Percentiles rank a stretch among this genome's conserved stretches.
These are phyloP conservation scores for Clinocottus analis DNA, from an alignment of 2,113 vertebrate genomes.

Conservation along the genomic window DNA sequence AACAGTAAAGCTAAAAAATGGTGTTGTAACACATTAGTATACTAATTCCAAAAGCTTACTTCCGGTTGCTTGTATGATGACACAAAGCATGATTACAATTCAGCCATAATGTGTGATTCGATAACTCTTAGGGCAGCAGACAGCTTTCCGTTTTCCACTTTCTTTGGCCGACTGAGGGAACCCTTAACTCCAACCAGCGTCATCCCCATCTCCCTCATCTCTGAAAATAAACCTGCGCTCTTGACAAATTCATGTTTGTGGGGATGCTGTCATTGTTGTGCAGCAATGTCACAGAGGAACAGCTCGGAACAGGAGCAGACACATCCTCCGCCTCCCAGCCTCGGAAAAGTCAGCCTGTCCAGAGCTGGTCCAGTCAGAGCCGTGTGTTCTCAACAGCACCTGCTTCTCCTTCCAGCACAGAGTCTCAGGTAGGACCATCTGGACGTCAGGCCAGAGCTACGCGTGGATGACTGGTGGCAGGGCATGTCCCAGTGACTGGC, in stretches of 20 bases:
- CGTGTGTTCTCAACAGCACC: conserved; percentile 91
- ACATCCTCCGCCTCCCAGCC: conserved; percentile 85
- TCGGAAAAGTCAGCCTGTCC: conserved; percentile 82
- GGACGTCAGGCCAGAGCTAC: neutral
- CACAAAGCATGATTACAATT: neutral
- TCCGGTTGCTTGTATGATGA: neutral
- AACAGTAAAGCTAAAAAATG: neutral
- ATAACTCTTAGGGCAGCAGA: neutral
- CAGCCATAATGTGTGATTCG: neutral
- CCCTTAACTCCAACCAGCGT: neutral
- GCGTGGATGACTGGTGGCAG: neutral
- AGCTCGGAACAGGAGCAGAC: conserved; percentile 87
- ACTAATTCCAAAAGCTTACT: neutral
- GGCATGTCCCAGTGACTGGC: neutral
- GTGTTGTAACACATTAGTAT: neutral
- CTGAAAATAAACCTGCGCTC: neutral
- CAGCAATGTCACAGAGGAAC: conserved; percentile 87
- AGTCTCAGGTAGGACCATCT: conserved; percentile 86
- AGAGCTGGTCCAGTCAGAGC: conserved; percentile 86
- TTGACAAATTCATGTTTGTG: neutral
- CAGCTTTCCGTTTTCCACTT: neutral
- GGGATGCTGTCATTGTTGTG: conserved; percentile 19
- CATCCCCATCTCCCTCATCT: neutral
- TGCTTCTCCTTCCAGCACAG: conserved; percentile 93
- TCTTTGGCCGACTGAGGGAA: neutral